Evolutionary conservation across 2,888 invertebrate genomes (phyloP).

Genomic region (Xestia ashworthii): DNA sequence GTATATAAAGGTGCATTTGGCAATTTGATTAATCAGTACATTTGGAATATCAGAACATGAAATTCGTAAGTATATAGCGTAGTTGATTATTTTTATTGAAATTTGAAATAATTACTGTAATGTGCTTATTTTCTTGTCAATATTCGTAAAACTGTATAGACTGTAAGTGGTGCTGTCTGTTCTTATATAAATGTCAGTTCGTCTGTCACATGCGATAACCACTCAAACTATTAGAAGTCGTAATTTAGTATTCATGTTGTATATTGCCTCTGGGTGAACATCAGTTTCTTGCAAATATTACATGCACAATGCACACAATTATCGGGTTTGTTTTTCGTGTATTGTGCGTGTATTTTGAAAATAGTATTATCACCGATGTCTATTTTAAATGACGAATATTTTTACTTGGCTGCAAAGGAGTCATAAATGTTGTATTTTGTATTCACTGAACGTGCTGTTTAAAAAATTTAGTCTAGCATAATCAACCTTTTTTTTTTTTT

Average conservation of each 20-base stretch:
- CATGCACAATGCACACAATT: no score
- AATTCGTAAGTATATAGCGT: constrained; percentile 34
- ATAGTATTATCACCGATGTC: no score
- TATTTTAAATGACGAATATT: no score
- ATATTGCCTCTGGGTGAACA: no score
- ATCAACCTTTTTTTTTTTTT: no score
- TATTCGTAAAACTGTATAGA: no score
- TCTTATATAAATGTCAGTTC: neutral
- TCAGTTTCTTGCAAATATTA: no score
- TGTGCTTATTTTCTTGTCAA: neutral
- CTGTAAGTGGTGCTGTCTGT: neutral
- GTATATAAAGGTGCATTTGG: neutral
- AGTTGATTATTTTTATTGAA: neutral
- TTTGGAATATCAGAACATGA: constrained; percentile 25
- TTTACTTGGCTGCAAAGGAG: no score
- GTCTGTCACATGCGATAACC: neutral
- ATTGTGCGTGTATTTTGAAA: no score
- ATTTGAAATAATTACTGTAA: neutral
- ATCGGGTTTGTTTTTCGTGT: neutral
- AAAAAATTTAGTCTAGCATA: no score
- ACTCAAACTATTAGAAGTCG: neutral
- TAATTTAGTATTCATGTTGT: neutral
- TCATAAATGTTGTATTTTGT: neutral
- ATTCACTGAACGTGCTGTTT: neutral
- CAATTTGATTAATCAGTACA: neutral